phyloP scores from a whole-genome alignment of 1,140 invertebrate genomes.

The Pachypeltis micranthus region DNA sequence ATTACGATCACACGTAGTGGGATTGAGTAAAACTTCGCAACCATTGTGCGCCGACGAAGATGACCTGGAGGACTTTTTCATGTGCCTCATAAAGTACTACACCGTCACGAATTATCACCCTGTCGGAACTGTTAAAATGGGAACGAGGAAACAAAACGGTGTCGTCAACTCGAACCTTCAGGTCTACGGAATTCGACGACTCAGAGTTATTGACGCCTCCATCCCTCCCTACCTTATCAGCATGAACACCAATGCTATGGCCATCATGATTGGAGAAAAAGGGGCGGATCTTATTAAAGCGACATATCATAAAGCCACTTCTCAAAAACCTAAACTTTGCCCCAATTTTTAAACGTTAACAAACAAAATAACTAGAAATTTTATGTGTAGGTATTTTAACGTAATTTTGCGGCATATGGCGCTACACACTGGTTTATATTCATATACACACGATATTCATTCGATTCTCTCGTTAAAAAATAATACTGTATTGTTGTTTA shows the following conservation, averaged over 20 bases:
- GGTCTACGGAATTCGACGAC: conserved; percentile 47
- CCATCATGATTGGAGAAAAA: conserved; percentile 66
- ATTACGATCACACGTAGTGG: not conserved
- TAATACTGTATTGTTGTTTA: too few species aligned
- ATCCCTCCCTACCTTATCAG: conserved; percentile 60
- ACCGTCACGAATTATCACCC: conserved; percentile 50
- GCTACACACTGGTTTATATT: too few species aligned
- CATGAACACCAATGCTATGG: conserved; percentile 62
- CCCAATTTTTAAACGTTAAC: too few species aligned
- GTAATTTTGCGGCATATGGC: too few species aligned
- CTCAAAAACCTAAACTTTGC: too few species aligned
- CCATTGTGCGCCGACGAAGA: not conserved
- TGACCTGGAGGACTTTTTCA: not conserved
- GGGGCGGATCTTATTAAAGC: conserved; percentile 53
- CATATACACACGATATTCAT: too few species aligned
- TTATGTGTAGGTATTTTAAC: too few species aligned
- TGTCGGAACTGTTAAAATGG: conserved; percentile 61
- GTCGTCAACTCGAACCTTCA: conserved; percentile 53
- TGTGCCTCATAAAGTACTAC: conserved; percentile 10
- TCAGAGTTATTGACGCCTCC: conserved; percentile 64
- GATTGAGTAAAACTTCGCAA: not conserved
- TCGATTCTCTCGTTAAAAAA: too few species aligned
- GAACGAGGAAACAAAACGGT: conserved; percentile 33
- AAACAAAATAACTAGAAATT: too few species aligned
- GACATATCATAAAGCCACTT: too few species aligned